Percentiles rank a stretch among this genome's conserved stretches.
These are phyloP conservation scores for Idaea dimidiata DNA, from an alignment of 2,888 invertebrate species.

Conservation along the genomic window DNA sequence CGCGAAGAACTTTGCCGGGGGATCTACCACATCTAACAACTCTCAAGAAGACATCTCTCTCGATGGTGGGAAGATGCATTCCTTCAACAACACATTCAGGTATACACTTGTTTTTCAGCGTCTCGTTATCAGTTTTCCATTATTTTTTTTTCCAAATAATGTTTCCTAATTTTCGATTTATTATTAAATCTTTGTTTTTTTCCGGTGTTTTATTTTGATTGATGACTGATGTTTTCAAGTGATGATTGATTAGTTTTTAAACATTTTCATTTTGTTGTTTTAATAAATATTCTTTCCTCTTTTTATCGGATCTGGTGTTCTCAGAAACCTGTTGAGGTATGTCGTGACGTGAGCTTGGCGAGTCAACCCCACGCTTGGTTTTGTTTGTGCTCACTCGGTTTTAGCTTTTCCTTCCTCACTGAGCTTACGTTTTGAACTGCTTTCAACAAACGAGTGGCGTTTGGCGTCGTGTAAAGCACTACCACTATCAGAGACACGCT, in stretches of 20 bases:
- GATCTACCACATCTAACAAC: constrained; percentile 85
- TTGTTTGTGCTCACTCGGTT: constrained; percentile 58
- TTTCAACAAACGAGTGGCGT: constrained; percentile 37
- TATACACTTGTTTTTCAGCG: constrained; percentile 49
- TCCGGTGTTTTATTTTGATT: not conserved
- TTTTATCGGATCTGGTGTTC: constrained; percentile 73
- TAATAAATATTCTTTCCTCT: constrained; percentile 67
- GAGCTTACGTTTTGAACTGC: constrained; percentile 54
- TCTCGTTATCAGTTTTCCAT: constrained; percentile 19
- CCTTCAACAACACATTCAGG: constrained; percentile 90
- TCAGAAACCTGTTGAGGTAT: constrained; percentile 79
- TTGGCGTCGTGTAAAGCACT: constrained; percentile 30
- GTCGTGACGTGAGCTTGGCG: constrained; percentile 72
- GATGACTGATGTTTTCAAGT: not conserved
- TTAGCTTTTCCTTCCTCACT: constrained; percentile 53
- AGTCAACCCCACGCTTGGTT: constrained; percentile 54
- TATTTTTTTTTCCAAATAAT: not conserved
- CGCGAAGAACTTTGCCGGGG: constrained; percentile 85
- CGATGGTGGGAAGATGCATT: constrained; percentile 91
- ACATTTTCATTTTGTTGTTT: constrained; percentile 22
- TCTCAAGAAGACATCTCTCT: constrained; percentile 90
- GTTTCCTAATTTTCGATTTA: constrained; percentile 9
- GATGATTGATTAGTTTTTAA: not conserved
- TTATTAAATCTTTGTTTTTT: not conserved
- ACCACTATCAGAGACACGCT: constrained; percentile 30